Conservation (phyloP, 2,888 invertebrate species). For the Drosophila prolongata region DNA sequence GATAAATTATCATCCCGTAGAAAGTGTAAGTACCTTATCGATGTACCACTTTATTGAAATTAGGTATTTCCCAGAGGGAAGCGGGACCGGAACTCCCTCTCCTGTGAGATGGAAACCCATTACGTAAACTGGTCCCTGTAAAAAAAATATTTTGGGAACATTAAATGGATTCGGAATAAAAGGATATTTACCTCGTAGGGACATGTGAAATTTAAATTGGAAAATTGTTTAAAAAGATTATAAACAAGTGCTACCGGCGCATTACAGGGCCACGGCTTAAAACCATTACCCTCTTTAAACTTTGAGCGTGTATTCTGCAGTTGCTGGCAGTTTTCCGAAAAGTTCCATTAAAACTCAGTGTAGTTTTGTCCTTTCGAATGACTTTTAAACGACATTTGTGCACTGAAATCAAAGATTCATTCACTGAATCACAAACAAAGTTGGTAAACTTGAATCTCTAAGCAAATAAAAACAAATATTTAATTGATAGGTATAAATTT, state of each 20-base stretch:
- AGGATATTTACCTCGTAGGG: not conserved
- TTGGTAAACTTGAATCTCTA: not conserved
- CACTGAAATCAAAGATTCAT: too few relatives aligned
- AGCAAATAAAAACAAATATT: not conserved
- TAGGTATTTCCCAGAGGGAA: conserved; percentile 14
- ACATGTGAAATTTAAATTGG: not conserved
- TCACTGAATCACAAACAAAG: too few relatives aligned
- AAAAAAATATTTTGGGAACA: not conserved
- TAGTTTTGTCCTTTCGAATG: too few relatives aligned
- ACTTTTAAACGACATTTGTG: too few relatives aligned
- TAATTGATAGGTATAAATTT: not conserved
- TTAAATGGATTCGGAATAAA: too few relatives aligned
- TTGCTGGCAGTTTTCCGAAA: too few relatives aligned
- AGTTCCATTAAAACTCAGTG: too few relatives aligned
- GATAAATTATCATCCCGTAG: conserved; percentile 3
- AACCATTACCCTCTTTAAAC: too few relatives aligned
- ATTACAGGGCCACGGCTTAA: too few relatives aligned
- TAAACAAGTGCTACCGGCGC: not conserved
- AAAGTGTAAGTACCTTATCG: not conserved
- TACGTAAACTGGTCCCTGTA: not conserved
- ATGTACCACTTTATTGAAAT: conserved; percentile 12
- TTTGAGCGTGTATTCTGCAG: too few relatives aligned
- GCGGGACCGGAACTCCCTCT: conserved; percentile 1
- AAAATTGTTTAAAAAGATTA: not conserved
- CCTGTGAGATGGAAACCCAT: not conserved